These are phyloP conservation scores for Shargacucullia verbasci DNA, from an alignment of 2,888 invertebrate species.

Conservation along the genomic window DNA sequence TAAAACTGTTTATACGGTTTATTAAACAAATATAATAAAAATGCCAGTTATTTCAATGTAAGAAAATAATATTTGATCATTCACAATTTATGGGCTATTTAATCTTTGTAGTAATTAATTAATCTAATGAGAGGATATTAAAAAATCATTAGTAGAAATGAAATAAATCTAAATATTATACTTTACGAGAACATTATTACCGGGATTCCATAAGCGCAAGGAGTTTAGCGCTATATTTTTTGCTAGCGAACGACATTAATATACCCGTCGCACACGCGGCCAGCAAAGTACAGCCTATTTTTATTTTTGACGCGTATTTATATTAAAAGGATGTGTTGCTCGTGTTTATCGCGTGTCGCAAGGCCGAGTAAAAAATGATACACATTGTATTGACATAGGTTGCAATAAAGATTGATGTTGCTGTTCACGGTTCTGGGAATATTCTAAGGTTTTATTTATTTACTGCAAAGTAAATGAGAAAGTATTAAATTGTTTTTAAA, in stretches of 20 bases:
- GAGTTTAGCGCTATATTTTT: constrained; percentile 21
- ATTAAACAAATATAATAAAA: no score
- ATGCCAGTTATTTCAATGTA: no score
- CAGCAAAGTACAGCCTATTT: constrained; percentile 14
- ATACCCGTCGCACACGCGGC: constrained; percentile 10
- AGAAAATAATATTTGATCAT: no score
- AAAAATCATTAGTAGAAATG: not conserved
- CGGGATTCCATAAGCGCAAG: constrained; percentile 26
- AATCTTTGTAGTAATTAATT: no score
- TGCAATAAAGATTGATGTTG: constrained; percentile 36
- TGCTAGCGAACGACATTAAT: constrained; percentile 27
- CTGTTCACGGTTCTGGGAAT: constrained; percentile 9
- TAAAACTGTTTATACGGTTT: no score
- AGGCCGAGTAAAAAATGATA: constrained; percentile 44
- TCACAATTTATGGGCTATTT: no score
- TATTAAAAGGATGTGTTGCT: constrained; percentile 66
- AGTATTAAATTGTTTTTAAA: no score
- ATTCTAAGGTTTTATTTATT: constrained; percentile 3
- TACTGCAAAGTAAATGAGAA: not conserved
- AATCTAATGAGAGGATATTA: not conserved
- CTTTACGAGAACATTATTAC: constrained; percentile 10
- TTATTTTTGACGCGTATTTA: constrained; percentile 61
- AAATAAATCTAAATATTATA: constrained; percentile 12
- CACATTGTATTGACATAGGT: constrained; percentile 37
- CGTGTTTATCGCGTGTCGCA: constrained; percentile 55